phyloP scores from a whole-genome alignment of 2,797 vertebrate genomes.

The Acrossocheilus wenchowensis region DNA sequence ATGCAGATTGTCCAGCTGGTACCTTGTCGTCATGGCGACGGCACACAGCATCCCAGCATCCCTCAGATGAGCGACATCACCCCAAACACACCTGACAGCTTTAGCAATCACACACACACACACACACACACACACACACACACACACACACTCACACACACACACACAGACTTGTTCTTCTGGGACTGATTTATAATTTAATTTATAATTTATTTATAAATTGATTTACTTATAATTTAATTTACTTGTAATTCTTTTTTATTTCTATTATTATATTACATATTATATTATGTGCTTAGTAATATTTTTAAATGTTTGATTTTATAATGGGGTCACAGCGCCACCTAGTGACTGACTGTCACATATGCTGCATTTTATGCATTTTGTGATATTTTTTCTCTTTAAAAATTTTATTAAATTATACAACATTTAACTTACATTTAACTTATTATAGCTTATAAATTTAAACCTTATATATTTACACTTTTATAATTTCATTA shows the following conservation, averaged over 20 bases:
- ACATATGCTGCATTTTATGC: not conserved
- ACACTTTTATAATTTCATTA: too few relatives aligned
- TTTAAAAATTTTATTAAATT: not conserved
- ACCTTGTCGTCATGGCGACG: conserved; percentile 84
- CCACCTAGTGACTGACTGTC: conserved; percentile 71
- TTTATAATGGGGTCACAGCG: conserved; percentile 63
- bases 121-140: not conserved
- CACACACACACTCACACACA: not conserved
- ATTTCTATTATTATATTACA: not conserved
- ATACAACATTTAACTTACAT: not conserved
- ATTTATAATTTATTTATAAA: too few relatives aligned
- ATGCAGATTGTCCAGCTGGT: conserved; percentile 86
- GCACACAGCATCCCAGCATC: conserved; percentile 80
- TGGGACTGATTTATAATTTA: not conserved
- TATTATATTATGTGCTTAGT: too few relatives aligned
- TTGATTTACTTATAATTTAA: not conserved
- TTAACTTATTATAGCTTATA: not conserved
- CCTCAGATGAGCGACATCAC: conserved; percentile 73
- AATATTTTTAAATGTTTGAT: not conserved
- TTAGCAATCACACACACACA: not conserved
- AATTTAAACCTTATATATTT: not conserved
- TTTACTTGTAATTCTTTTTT: not conserved
- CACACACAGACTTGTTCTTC: not conserved
- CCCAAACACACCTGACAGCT: not conserved
- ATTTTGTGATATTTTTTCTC: not conserved